These are phyloP conservation scores for Phainopepla nitens DNA, from an alignment of 2,113 vertebrate genomes.

Conservation along the genomic window DNA sequence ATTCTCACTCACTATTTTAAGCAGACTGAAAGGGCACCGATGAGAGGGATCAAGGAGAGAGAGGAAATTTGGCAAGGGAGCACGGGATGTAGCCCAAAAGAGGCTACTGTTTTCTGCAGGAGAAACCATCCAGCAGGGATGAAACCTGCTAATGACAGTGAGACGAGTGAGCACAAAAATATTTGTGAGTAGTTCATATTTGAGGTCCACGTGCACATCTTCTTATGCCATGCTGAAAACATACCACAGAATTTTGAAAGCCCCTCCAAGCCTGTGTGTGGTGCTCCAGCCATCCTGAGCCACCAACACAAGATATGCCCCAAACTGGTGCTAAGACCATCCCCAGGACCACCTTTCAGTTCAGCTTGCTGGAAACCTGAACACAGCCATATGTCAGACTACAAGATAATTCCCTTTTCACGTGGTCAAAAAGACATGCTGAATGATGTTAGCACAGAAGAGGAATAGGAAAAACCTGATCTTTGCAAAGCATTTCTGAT, in stretches of 20 bases:
- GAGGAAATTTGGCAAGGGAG: conserved; percentile 50
- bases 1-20: conserved; percentile 59
- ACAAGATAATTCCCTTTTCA: not conserved
- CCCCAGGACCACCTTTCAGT: not conserved
- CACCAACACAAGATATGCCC: not conserved
- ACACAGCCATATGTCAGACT: not conserved
- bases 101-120: conserved; percentile 8
- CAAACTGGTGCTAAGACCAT: not conserved
- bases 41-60: conserved; percentile 45
- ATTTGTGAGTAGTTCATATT: not conserved
- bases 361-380: not conserved
- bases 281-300: not conserved
- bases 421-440: not conserved
- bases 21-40: conserved; percentile 46
- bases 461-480: not conserved
- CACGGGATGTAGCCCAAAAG: not conserved
- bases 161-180: not conserved
- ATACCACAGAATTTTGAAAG: not conserved
- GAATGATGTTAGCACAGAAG: not conserved
- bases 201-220: accelerated
- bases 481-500: not conserved
- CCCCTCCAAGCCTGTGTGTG: not conserved
- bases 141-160: not conserved
- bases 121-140: not conserved
- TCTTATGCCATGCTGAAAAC: not conserved